These are phyloP conservation scores for Oreochromis mossambicus DNA, from an alignment of 2,797 vertebrate genomes.

Conservation along the genomic window DNA sequence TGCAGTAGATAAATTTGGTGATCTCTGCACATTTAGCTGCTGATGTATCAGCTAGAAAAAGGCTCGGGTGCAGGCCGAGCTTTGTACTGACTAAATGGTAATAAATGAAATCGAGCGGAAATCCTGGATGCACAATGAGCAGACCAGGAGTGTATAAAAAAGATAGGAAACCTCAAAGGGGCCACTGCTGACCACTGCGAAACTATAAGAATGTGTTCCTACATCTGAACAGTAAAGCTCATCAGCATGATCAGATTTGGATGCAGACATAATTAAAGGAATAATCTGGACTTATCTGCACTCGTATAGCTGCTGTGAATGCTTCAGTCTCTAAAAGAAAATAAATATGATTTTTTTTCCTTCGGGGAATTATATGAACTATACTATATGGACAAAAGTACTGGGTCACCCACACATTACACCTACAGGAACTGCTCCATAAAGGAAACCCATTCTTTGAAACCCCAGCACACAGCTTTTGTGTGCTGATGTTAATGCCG, in stretches of 20 bases:
- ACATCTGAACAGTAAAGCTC: neutral
- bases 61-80: neutral
- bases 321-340: neutral
- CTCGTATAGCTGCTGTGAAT: neutral
- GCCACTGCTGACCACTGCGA: neutral
- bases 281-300: neutral
- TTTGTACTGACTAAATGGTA: neutral
- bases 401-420: neutral
- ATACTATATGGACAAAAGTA: neutral
- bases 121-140: neutral
- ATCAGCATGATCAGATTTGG: neutral
- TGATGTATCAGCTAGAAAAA: neutral
- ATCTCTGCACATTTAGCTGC: neutral
- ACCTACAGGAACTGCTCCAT: neutral
- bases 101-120: neutral
- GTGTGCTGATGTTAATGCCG: neutral
- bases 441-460: neutral
- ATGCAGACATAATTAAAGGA: neutral
- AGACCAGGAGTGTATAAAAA: neutral
- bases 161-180: neutral
- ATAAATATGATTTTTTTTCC: fast-evolving
- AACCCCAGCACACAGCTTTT: neutral
- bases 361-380: neutral
- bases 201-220: neutral
- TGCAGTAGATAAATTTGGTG: neutral